These are phyloP conservation scores for Orussus abietinus DNA, from an alignment of 1,140 invertebrate genomes.

Conservation along the genomic window DNA sequence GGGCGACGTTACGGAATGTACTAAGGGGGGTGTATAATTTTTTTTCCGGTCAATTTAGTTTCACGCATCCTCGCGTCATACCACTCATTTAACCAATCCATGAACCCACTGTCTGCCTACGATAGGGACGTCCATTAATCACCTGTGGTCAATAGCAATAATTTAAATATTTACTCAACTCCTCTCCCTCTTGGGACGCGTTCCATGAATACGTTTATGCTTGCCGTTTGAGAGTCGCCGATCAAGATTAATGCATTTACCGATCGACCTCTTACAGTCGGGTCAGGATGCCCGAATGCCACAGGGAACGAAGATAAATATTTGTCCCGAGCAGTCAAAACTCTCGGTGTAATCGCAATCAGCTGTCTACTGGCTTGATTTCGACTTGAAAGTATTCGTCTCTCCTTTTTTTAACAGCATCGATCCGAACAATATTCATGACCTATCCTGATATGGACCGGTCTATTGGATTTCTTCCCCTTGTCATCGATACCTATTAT, in stretches of 20 bases:
- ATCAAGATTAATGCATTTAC: constrained; percentile 45
- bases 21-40: too few species aligned
- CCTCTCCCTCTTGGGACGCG: constrained; percentile 13
- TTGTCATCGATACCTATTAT: too few species aligned
- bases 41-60: too few species aligned
- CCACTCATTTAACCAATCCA: too few species aligned
- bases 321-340: constrained; percentile 44
- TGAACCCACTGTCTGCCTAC: constrained; percentile 1
- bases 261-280: constrained; percentile 29
- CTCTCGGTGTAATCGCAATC: constrained; percentile 33
- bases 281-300: constrained; percentile 26
- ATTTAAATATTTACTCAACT: constrained; percentile 43
- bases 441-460: too few species aligned
- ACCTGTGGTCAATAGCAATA: constrained; percentile 27
- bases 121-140: constrained; percentile 22
- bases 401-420: too few species aligned
- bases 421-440: too few species aligned
- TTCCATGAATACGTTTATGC: constrained; percentile 33
- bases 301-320: constrained; percentile 42
- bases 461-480: too few species aligned
- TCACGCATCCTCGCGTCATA: too few species aligned
- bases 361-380: constrained; percentile 35
- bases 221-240: constrained; percentile 17
- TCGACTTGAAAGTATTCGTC: too few species aligned
- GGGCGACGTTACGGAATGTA: too few species aligned